Percentiles rank a stretch among this genome's conserved stretches.
Evolutionary conservation across 2,888 invertebrate species (phyloP).

Genomic region (Drosophila birchii): DNA sequence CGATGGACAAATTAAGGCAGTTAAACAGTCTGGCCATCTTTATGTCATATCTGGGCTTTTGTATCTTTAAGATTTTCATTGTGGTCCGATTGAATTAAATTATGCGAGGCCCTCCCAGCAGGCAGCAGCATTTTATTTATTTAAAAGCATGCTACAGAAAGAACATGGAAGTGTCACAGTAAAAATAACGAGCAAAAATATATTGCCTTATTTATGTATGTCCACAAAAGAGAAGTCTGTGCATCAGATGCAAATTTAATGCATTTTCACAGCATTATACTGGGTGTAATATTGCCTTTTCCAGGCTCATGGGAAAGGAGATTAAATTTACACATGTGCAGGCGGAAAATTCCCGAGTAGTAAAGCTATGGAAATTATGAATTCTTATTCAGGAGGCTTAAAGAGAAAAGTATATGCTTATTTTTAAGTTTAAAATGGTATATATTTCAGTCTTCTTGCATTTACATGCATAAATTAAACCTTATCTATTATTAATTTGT

Average conservation of each 20-base stretch:
- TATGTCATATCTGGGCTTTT: neutral
- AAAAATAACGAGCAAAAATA: conserved; percentile 23
- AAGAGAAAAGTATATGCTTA: neutral
- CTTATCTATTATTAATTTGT: neutral
- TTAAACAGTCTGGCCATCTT: conserved; percentile 2
- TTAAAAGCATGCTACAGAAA: conserved; percentile 1
- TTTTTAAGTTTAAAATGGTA: too few relatives aligned
- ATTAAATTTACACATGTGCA: conserved; percentile 10
- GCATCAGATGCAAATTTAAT: conserved; percentile 37
- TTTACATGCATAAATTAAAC: neutral
- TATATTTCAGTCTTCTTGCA: too few relatives aligned
- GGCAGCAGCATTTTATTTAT: conserved; percentile 11
- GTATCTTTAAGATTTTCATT: conserved; percentile 12
- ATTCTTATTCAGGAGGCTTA: neutral
- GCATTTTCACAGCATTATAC: conserved; percentile 27
- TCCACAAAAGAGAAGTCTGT: conserved; percentile 3
- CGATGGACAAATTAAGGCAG: conserved; percentile 36
- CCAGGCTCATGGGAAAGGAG: neutral
- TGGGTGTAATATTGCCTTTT: conserved; percentile 17
- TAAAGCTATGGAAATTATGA: neutral
- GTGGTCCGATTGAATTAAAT: conserved; percentile 5
- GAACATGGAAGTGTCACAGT: conserved; percentile 12
- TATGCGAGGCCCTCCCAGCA: conserved; percentile 1
- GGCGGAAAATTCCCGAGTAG: neutral
- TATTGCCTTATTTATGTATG: conserved; percentile 29